Conservation (phyloP, 2,888 invertebrate genomes). For the Melanostoma scalare region DNA sequence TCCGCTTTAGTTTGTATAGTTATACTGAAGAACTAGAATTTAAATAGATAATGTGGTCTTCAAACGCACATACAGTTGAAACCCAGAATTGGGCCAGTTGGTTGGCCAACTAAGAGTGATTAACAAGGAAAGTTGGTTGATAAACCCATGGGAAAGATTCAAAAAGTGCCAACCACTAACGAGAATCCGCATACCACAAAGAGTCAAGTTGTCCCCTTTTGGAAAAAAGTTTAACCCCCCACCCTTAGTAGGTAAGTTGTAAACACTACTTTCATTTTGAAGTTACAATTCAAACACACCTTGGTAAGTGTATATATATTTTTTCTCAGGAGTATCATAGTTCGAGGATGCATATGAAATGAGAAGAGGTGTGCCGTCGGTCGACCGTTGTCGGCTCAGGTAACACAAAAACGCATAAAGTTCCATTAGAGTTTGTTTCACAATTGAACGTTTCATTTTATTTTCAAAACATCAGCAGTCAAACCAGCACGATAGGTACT, state of each 20-base stretch:
- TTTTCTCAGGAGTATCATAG: conserved; percentile 53
- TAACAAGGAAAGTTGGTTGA: conserved; percentile 50
- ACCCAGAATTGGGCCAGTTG: conserved; percentile 45
- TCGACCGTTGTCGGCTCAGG: conserved; percentile 13
- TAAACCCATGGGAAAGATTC: conserved; percentile 16
- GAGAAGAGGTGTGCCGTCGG: conserved; percentile 13
- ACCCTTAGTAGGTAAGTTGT: background rate
- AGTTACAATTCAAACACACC: conserved; percentile 64
- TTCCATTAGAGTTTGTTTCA: conserved; percentile 29
- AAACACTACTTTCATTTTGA: conserved; percentile 36
- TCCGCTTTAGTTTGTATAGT: conserved; percentile 5
- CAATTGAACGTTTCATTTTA: conserved; percentile 53
- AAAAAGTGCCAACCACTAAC: conserved; percentile 44
- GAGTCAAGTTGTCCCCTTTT: conserved; percentile 7
- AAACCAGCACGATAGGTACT: conserved; percentile 27
- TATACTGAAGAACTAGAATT: background rate
- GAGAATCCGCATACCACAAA: conserved; percentile 28
- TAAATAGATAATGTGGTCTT: conserved; percentile 33
- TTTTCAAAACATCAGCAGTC: conserved; percentile 48
- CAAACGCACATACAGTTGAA: background rate
- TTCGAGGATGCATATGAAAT: conserved; percentile 24
- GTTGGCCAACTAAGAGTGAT: conserved; percentile 53
- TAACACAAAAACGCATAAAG: conserved; percentile 40
- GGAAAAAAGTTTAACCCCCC: conserved; percentile 19
- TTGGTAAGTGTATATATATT: conserved; percentile 5